Percentiles rank a stretch among this genome's conserved stretches.
Conservation (phyloP, 2,888 invertebrate species). For the Diarsia mendica region DNA sequence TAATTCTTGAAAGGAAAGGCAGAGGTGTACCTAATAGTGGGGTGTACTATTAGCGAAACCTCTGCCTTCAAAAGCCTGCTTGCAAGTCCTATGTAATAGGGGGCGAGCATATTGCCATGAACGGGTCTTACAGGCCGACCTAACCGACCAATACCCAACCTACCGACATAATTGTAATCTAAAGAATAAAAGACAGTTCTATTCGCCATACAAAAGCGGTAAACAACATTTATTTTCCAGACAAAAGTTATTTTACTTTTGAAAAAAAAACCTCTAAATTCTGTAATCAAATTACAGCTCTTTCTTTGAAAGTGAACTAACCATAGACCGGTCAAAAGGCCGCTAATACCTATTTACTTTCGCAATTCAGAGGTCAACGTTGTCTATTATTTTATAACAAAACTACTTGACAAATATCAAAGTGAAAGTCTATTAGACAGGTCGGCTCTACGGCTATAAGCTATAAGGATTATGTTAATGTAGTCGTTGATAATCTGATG, state of each 20-base stretch:
- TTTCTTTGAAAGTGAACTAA: constrained; percentile 5
- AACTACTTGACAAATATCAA: constrained; percentile 63
- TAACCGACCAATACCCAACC: no score
- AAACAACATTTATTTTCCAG: not conserved
- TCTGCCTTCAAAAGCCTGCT: no score
- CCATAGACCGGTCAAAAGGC: not conserved
- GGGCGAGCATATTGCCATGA: no score
- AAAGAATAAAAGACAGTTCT: not conserved
- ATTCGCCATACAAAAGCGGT: not conserved
- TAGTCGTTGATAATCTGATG: constrained; percentile 65
- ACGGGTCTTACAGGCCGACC: no score
- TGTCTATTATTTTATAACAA: constrained; percentile 46
- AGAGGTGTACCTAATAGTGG: no score
- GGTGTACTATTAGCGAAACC: no score
- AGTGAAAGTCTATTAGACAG: constrained; percentile 69
- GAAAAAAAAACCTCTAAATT: not conserved
- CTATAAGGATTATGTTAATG: constrained; percentile 74
- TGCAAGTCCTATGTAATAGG: no score
- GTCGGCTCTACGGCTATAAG: constrained; percentile 50
- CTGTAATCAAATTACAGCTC: not conserved
- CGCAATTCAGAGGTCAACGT: constrained; percentile 57
- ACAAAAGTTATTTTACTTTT: not conserved
- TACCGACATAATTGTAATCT: no score
- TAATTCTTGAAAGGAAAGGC: no score
- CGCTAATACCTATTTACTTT: constrained; percentile 52